Evolutionary conservation across 2,797 vertebrate species (phyloP).

Genomic region (Melopsittacus undulatus): DNA sequence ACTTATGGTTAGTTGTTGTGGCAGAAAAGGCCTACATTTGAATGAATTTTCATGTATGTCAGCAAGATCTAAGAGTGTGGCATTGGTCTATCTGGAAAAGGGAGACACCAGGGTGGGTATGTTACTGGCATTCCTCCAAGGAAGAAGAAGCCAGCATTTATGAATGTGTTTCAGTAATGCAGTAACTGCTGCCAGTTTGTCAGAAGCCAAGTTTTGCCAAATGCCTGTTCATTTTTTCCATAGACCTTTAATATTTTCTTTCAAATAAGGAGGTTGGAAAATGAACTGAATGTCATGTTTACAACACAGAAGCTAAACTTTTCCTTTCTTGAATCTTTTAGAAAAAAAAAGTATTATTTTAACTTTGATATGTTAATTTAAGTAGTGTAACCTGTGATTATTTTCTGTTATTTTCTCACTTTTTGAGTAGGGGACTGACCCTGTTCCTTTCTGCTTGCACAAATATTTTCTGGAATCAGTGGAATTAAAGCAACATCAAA

Average conservation of each 20-base stretch:
- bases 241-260: slow-evolving; percentile 8
- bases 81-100: neutral
- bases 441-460: neutral
- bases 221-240: slow-evolving; percentile 10
- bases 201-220: slow-evolving; percentile 36
- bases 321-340: neutral
- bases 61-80: neutral
- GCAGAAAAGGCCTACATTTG: neutral
- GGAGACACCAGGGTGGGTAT: neutral
- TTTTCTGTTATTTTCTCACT: neutral
- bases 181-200: slow-evolving; percentile 7
- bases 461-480: neutral
- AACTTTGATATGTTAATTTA: neutral
- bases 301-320: neutral
- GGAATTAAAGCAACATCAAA: neutral
- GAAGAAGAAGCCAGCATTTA: slow-evolving; percentile 35
- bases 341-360: neutral
- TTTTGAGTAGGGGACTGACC: neutral
- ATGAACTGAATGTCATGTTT: neutral
- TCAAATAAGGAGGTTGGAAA: slow-evolving; percentile 8
- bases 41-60: neutral
- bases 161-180: slow-evolving; percentile 33
- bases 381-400: neutral
- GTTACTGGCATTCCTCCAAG: neutral
- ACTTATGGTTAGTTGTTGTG: neutral